Evolutionary conservation across 1,140 invertebrate species (phyloP).

Genomic region (Eumeta japonica): DNA sequence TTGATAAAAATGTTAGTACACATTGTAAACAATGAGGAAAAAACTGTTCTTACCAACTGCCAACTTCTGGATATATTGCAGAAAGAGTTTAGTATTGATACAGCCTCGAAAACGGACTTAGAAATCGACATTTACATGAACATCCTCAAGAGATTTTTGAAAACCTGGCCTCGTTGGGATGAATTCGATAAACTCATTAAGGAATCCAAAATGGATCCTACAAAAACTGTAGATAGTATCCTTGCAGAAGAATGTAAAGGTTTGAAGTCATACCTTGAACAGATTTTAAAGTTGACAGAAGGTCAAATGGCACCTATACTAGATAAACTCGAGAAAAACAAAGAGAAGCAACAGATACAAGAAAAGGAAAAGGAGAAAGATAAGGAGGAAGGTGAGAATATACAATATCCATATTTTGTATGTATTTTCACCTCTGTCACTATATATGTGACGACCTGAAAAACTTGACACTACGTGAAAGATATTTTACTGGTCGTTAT

Average conservation of each 20-base stretch:
- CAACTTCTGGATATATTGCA: slow-evolving; percentile 35
- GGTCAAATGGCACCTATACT: slow-evolving; percentile 11
- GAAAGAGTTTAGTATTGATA: slow-evolving; percentile 29
- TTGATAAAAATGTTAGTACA: not conserved
- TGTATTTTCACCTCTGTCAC: too few species aligned
- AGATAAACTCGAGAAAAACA: slow-evolving; percentile 5
- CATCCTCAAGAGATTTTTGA: slow-evolving; percentile 37
- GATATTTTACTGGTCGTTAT: too few species aligned
- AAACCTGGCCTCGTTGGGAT: slow-evolving; percentile 45
- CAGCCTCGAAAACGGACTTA: slow-evolving; percentile 18
- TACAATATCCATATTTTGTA: too few species aligned
- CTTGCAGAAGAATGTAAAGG: slow-evolving; percentile 22
- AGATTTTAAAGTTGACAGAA: slow-evolving; percentile 14
- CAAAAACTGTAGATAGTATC: slow-evolving; percentile 12
- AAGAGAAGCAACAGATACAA: slow-evolving; percentile 4
- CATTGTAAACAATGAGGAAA: slow-evolving; percentile 8
- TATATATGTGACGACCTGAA: too few species aligned
- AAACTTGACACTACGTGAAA: too few species aligned
- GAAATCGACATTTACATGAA: slow-evolving; percentile 36
- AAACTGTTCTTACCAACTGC: slow-evolving; percentile 33
- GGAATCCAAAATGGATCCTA: slow-evolving; percentile 15
- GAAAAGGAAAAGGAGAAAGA: too few species aligned
- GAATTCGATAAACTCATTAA: slow-evolving; percentile 25
- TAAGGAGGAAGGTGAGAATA: too few species aligned
- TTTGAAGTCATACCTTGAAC: slow-evolving; percentile 25